Conservation (phyloP, 2,113 vertebrate genomes). For the Thunnus thynnus region DNA sequence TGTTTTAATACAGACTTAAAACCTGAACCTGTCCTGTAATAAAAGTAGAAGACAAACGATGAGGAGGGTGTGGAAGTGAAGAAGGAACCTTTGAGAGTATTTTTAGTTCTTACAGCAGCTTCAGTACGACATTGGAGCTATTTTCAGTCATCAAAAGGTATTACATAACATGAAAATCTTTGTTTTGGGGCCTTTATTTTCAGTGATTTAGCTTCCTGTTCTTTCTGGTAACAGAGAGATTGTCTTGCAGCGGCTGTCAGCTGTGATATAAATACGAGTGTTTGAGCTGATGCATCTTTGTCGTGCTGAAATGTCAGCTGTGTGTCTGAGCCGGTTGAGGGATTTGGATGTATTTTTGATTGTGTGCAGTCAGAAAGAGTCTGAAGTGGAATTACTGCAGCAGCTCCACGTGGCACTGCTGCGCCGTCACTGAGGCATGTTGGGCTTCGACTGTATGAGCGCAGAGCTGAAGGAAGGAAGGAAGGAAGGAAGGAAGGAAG, state of each 20-base stretch:
- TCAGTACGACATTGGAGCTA: constrained; percentile 15
- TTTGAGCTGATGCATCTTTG: no score
- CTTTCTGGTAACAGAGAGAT: no score
- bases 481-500: no score
- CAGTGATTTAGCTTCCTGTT: no score
- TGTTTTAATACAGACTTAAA: no score
- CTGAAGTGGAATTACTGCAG: background rate
- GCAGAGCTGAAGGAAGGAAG: background rate
- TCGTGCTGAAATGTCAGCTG: no score
- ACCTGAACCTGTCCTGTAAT: no score
- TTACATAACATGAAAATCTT: background rate
- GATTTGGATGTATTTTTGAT: background rate
- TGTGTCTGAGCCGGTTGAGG: no score
- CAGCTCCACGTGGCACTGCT: constrained; percentile 7
- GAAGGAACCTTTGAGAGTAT: background rate
- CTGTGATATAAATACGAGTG: no score
- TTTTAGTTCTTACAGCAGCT: constrained; percentile 33
- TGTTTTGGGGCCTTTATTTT: background rate
- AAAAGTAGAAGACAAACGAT: no score
- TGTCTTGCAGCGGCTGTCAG: no score
- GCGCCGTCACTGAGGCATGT: background rate
- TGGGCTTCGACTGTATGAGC: constrained; percentile 12
- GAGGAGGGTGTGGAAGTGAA: background rate
- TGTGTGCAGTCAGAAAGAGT: background rate
- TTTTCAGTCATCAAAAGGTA: constrained; percentile 24